These are phyloP conservation scores for Seriola rivoliana DNA, from an alignment of 2,113 vertebrate species.

Conservation along the genomic window DNA sequence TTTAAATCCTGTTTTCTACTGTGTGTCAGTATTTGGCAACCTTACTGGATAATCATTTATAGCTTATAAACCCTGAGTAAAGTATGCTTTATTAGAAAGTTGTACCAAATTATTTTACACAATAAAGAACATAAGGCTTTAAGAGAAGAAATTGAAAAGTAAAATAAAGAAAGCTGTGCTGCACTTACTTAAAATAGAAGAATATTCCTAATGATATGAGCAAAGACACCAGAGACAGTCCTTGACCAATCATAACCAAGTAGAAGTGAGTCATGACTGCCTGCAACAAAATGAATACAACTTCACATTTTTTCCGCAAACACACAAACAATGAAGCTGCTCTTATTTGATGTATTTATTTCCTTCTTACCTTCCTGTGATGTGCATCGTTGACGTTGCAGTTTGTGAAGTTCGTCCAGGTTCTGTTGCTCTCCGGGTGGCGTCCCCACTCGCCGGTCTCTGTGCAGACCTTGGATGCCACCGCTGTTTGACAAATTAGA, in stretches of 20 bases:
- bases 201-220: slow-evolving; percentile 95
- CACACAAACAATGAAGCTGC: background rate
- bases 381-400: slow-evolving; percentile 83
- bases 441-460: slow-evolving; percentile 91
- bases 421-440: slow-evolving; percentile 93
- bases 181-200: slow-evolving; percentile 96
- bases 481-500: slow-evolving; percentile 80
- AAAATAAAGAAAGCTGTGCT: background rate
- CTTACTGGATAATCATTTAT: background rate
- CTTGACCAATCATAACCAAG: slow-evolving; percentile 94
- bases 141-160: too few relatives aligned
- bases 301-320: background rate
- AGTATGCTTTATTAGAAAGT: too few relatives aligned
- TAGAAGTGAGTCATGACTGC: slow-evolving; percentile 93
- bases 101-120: too few relatives aligned
- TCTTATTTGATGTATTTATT: background rate
- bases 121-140: too few relatives aligned
- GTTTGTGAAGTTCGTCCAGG: slow-evolving; percentile 93
- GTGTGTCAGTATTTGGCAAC: too few relatives aligned
- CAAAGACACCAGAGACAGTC: slow-evolving; percentile 92
- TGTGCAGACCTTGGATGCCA: slow-evolving; percentile 93
- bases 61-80: too few relatives aligned
- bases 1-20: too few relatives aligned
- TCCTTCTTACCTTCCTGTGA: slow-evolving; percentile 84
- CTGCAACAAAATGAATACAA: slow-evolving; percentile 77